Evolutionary conservation across 2,888 invertebrate genomes (phyloP), one percentile per base, ranked within the genome.

Genomic region (Netelia fuscicornis): DNA sequence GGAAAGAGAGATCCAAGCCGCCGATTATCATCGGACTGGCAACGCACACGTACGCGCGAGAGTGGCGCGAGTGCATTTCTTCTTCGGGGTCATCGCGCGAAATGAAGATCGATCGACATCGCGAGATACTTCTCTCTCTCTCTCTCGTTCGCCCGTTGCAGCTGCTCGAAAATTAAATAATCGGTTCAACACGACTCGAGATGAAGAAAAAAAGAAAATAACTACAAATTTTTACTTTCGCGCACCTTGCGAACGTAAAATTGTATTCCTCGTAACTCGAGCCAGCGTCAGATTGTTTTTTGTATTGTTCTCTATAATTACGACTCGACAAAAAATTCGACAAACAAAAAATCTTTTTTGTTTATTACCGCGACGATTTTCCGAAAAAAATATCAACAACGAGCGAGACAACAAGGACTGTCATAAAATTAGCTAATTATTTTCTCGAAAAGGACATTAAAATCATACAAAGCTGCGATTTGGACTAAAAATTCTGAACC

Each of bases 101-200:
- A 84, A 84, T 81, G 84, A 81, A 81, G 84, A 84, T 84, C 81
- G 84, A 84, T 84, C 84, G 84, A 81, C 77, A 74, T 72, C 72
- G 52, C 71, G 20, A n/a, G 52, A 71, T 71, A 17, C 52, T 52
- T n/a, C n/a, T 52, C 3, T n/a, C 52, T 52, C 52, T 52, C 52
- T 52, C 52, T 52, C 52, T 52, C 52, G 11, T n/a, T 52, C 52
- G 11, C 52, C n/a, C 52, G 25, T 71, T 68, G 76, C 79, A 84
- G 79, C 71, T 83, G 80, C 80, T 67, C 80, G 58, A 80, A 71
- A 80, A 84, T 84, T 23, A 65, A 72, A 76, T 84, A 84, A 84
- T 79, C 64, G 70, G 20, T 62, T 42, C 42, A 10, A 30, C 52
- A 37, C 48, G 20, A 60, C 13, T 11, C 13, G 13, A 37, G 37